These are phyloP conservation scores for Syrista parreyssii DNA, from an alignment of 2,888 invertebrate species.

Conservation along the genomic window DNA sequence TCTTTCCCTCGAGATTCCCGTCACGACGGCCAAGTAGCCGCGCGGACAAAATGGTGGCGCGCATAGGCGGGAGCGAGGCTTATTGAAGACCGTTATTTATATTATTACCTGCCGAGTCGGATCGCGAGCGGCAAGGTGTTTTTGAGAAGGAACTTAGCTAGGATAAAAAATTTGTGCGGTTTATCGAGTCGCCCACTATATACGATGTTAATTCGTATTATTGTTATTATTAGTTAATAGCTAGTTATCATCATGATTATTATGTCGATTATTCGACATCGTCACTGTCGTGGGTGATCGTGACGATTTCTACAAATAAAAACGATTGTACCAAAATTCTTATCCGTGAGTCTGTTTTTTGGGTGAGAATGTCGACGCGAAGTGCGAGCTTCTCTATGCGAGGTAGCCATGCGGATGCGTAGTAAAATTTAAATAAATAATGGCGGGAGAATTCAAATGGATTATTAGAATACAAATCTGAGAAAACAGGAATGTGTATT, in stretches of 20 bases:
- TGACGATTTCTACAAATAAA: not conserved
- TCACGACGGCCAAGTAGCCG: not conserved
- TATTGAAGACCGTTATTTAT: not conserved
- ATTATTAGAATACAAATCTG: not conserved
- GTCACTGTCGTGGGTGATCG: not conserved
- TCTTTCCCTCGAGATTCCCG: not conserved
- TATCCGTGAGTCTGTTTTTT: not conserved
- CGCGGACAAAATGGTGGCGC: not conserved
- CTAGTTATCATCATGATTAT: not conserved
- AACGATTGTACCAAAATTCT: conserved; percentile 1
- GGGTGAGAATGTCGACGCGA: not conserved
- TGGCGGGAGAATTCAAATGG: not conserved
- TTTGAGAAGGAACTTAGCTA: conserved; percentile 33
- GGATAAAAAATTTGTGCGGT: conserved; percentile 38
- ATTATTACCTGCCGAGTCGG: not conserved
- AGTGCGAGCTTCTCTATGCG: not conserved
- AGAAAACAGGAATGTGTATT: not conserved
- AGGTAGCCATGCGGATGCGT: not conserved
- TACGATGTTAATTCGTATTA: not conserved
- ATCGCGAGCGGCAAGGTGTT: not conserved
- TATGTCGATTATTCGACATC: not conserved
- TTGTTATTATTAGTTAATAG: not conserved
- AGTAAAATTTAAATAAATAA: not conserved
- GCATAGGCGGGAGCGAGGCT: not conserved
- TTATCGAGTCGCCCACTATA: not conserved